Evolutionary conservation across 2,797 vertebrate species (phyloP), one percentile per base, ranked within the genome.

Genomic region (Crenuchus spilurus): DNA sequence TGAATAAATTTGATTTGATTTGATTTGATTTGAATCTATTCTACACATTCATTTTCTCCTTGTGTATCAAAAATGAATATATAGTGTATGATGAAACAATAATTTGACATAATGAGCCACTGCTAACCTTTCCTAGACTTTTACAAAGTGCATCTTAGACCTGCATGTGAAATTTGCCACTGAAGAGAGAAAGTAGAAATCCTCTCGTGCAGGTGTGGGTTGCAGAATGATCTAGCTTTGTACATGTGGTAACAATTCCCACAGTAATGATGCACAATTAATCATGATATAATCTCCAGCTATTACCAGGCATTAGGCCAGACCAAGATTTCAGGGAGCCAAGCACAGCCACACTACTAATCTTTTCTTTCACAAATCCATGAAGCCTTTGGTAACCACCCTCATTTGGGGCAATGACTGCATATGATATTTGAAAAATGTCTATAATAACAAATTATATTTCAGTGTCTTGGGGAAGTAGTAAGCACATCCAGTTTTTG

Each of bases 211-310:
- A 73, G 70, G 61, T 30, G 57, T 70, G 69, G 51, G 24, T 31
- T 55, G 33, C 44, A 64, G 30, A 42, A 28, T 60, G 55, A 69
- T 66, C 64, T 75, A 60, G 66, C 58, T 65, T 85, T 72, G 82
- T 86, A 85, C 82, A 84, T 85, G 83, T 89, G 84, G 87, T 88
- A 90, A 87, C 75, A 80, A 72, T 88, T 84, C 69, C 76, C 68
- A 74, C 82, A 76, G 83, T 78, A 86, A 82, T 84, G 84, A 86
- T 69, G 78, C 82, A 51, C 74, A 85, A 79, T 85, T 89, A 89
- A 87, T 90, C 83, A 84, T 76, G 52, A 75, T 62, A 80, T 84
- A 84, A 76, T 82, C 81, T 70, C 77, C 77, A 85, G 76, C 74
- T 85, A 37, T 81, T 81, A 24, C 31, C 68, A 81, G 77, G 55